Conservation (phyloP, 2,113 vertebrate species). For the Anseranas semipalmata region DNA sequence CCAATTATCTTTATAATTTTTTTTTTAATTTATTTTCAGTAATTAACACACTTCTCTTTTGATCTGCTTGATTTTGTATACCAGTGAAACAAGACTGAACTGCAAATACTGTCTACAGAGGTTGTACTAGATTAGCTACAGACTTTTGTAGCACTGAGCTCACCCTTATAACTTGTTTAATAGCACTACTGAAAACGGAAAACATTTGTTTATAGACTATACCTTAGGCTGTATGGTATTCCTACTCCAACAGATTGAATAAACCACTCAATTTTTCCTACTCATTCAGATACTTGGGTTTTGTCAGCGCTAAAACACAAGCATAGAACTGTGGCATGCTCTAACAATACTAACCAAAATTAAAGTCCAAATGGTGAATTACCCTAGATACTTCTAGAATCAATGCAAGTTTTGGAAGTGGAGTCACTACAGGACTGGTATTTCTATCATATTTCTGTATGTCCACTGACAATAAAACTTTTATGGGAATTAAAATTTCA, state of each 20-base stretch:
- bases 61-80: neutral
- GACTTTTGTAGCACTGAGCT: neutral
- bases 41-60: neutral
- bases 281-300: neutral
- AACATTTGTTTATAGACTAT: neutral
- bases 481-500: neutral
- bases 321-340: neutral
- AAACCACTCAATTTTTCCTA: neutral
- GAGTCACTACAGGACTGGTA: neutral
- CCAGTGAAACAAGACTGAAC: neutral
- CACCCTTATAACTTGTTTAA: neutral
- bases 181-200: neutral
- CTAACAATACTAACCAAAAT: neutral
- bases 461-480: neutral
- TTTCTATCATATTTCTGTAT: neutral
- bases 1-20: neutral
- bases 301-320: neutral
- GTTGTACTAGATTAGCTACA: neutral
- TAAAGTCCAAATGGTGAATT: neutral
- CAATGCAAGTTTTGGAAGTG: neutral
- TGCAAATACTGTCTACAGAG: neutral
- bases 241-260: neutral
- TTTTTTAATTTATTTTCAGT: neutral
- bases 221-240: neutral
- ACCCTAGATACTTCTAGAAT: neutral